These are phyloP conservation scores for Drosophila bocki DNA, from an alignment of 1,140 invertebrate genomes.

Conservation along the genomic window DNA sequence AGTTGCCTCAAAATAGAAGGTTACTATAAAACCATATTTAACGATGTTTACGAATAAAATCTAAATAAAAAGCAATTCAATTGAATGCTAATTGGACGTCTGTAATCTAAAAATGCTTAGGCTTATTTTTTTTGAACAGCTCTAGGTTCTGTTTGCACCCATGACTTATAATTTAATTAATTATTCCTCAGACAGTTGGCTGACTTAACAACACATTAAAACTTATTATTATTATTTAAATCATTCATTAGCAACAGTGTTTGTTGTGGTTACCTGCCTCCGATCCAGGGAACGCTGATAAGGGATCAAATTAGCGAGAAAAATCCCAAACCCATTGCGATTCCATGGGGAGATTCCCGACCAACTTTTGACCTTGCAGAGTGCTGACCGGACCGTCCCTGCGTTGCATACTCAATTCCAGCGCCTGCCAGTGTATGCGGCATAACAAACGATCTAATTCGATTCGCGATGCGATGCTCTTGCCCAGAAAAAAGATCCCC, in stretches of 20 bases:
- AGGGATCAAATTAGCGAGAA: not conserved
- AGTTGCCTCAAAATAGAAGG: not conserved
- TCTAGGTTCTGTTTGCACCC: not conserved
- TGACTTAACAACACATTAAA: not conserved
- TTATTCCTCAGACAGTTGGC: not conserved
- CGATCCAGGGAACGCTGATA: slow-evolving; percentile 17
- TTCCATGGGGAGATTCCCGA: slow-evolving; percentile 32
- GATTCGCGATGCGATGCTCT: slow-evolving; percentile 1
- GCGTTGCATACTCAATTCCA: slow-evolving; percentile 9
- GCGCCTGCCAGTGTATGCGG: not conserved
- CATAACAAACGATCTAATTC: slow-evolving; percentile 29
- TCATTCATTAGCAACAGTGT: not conserved
- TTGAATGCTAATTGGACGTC: not conserved
- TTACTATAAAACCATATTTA: not conserved
- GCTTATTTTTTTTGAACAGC: too few species aligned
- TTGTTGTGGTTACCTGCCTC: slow-evolving; percentile 20
- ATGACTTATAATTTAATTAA: not conserved
- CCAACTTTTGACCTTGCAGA: slow-evolving; percentile 35
- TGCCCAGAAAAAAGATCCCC: slow-evolving; percentile 30
- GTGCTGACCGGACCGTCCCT: not conserved
- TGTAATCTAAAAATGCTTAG: not conserved
- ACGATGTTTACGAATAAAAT: not conserved
- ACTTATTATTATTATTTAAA: not conserved
- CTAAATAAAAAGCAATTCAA: not conserved
- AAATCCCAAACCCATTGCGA: slow-evolving; percentile 18